Evolutionary conservation across 2,113 vertebrate species (phyloP).

Genomic region (Cryptoleucopteryx plumbea): DNA sequence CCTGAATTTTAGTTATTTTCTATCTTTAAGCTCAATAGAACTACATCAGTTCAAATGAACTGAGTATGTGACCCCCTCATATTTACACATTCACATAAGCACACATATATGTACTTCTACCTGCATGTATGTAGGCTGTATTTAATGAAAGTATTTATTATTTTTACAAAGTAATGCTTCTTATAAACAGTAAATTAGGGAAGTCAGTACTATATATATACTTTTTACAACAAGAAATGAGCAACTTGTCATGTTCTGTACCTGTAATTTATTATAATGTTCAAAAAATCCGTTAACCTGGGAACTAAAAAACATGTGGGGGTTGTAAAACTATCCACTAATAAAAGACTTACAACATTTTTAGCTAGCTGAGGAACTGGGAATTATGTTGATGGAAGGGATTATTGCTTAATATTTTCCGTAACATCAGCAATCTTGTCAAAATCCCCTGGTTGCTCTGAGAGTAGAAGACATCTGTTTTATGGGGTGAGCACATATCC

Average conservation of each 20-base stretch:
- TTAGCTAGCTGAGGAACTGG: constrained; percentile 31
- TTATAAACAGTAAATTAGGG: background rate
- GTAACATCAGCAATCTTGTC: background rate
- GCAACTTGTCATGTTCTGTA: background rate
- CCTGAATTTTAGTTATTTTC: background rate
- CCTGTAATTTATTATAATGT: background rate
- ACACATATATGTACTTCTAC: background rate
- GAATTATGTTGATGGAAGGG: constrained; percentile 32
- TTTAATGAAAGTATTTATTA: background rate
- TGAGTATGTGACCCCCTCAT: background rate
- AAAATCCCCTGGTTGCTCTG: constrained; percentile 5
- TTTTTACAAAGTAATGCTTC: background rate
- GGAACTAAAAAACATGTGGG: background rate
- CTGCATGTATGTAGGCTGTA: rapidly evolving
- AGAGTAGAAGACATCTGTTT: constrained; percentile 26
- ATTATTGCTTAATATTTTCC: constrained; percentile 56
- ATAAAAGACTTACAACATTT: constrained; percentile 36
- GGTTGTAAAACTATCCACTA: constrained; percentile 28
- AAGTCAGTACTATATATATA: background rate
- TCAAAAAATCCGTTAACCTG: constrained; percentile 25
- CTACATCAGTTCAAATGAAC: background rate
- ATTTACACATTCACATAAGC: background rate
- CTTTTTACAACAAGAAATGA: background rate
- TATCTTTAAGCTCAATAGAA: background rate
- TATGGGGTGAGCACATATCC: constrained; percentile 2